phyloP scores from a whole-genome alignment of 2,888 invertebrate genomes.

The Melanophora roralis region DNA sequence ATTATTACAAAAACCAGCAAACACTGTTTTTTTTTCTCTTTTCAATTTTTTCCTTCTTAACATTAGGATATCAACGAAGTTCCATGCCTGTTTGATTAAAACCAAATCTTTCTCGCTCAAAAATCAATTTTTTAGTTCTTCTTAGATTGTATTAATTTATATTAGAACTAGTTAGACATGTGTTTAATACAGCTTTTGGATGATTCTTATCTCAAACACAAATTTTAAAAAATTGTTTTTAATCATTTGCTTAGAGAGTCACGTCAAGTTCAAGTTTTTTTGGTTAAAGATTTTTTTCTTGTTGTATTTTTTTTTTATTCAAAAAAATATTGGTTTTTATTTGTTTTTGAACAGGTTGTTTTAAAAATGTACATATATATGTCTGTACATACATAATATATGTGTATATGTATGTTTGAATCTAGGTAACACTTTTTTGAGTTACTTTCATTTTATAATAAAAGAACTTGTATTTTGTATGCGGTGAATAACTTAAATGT shows the following conservation, averaged over 20 bases:
- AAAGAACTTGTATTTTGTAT: too few species aligned
- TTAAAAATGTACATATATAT: neutral
- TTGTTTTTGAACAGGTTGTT: slow-evolving; percentile 29
- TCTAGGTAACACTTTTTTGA: neutral
- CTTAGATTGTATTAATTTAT: too few species aligned
- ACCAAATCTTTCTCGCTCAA: too few species aligned
- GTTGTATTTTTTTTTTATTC: neutral
- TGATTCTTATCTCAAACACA: slow-evolving; percentile 42
- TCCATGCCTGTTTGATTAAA: too few species aligned
- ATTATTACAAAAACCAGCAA: too few species aligned
- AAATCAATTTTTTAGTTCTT: too few species aligned
- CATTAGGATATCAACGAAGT: too few species aligned
- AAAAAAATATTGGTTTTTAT: neutral
- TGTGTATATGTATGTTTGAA: too few species aligned
- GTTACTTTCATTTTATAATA: slow-evolving; percentile 30
- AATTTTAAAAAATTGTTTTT: slow-evolving; percentile 6
- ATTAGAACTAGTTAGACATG: neutral
- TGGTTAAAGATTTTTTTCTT: neutral
- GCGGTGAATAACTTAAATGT: too few species aligned
- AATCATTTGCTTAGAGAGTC: slow-evolving; percentile 45
- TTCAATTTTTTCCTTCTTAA: too few species aligned
- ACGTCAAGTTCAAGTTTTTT: slow-evolving; percentile 59
- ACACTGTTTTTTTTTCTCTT: too few species aligned
- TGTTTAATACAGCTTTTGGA: neutral
- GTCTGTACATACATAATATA: too few species aligned